Conservation (phyloP, 2,888 invertebrate species). For the Sphecodes monilicornis region DNA sequence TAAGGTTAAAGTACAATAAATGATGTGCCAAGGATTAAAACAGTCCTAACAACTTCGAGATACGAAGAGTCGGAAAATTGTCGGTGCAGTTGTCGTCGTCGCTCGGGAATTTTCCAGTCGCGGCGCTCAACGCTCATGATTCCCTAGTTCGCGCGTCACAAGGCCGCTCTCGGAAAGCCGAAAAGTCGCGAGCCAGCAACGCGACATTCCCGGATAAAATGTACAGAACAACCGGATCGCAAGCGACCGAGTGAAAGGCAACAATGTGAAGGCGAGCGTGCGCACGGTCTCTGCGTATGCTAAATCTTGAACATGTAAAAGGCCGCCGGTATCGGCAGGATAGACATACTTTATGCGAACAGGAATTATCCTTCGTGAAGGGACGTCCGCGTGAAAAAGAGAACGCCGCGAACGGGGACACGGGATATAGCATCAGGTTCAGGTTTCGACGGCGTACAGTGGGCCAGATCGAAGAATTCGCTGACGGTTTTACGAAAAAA, state of each 20-base stretch:
- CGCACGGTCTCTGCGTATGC: constrained; percentile 38
- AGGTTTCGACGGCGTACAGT: neutral
- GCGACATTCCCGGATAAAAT: constrained; percentile 45
- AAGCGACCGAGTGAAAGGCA: constrained; percentile 80
- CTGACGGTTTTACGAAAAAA: neutral
- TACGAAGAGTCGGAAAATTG: neutral
- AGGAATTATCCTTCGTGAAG: constrained; percentile 28
- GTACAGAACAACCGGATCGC: constrained; percentile 38
- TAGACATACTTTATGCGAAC: constrained; percentile 18
- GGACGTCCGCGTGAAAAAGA: constrained; percentile 10
- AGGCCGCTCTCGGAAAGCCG: neutral
- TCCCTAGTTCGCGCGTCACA: neutral
- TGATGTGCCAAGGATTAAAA: too few species aligned
- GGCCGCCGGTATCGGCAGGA: constrained; percentile 23
- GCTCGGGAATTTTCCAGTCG: neutral
- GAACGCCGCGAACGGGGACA: neutral
- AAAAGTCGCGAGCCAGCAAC: constrained; percentile 30
- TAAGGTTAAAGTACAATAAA: too few species aligned
- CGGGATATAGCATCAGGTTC: neutral
- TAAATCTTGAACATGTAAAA: constrained; percentile 27
- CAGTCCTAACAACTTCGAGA: too few species aligned
- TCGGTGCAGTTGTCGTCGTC: neutral
- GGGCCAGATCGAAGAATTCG: neutral
- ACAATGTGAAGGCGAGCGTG: constrained; percentile 80
- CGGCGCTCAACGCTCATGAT: neutral